Conservation (phyloP, 1,140 invertebrate species). For the Nomia melanderi region DNA sequence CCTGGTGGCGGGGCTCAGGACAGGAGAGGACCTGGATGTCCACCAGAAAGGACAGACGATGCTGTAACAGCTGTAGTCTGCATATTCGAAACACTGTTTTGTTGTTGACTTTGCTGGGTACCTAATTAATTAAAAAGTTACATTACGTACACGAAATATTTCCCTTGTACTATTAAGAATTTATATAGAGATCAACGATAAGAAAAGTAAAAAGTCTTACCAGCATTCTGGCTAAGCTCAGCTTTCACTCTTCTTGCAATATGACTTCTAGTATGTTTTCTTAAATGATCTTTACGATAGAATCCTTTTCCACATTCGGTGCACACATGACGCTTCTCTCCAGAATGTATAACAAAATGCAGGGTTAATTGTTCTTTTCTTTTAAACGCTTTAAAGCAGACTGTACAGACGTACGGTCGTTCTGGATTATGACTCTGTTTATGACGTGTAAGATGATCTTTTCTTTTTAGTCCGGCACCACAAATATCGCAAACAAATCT, state of each 20-base stretch:
- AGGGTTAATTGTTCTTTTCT: conserved; percentile 91
- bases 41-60: conserved; percentile 77
- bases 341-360: conserved; percentile 92
- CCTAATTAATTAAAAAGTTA: conserved; percentile 52
- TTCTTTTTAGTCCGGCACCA: conserved; percentile 90
- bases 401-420: conserved; percentile 90
- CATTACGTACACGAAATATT: not conserved
- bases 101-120: conserved; percentile 77
- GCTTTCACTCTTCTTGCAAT: conserved; percentile 91
- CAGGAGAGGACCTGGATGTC: conserved; percentile 78
- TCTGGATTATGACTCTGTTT: conserved; percentile 92
- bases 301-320: conserved; percentile 92
- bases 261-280: conserved; percentile 91
- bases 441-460: conserved; percentile 90
- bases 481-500: conserved; percentile 93
- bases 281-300: conserved; percentile 80
- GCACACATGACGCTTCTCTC: conserved; percentile 92
- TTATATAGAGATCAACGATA: not conserved
- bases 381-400: conserved; percentile 92
- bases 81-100: conserved; percentile 77
- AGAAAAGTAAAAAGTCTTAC: conserved; percentile 59
- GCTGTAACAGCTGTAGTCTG: conserved; percentile 75
- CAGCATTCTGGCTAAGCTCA: conserved; percentile 86
- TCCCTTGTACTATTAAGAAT: not conserved
- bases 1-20: conserved; percentile 81